A percentile compares a stretch with the other conserved stretches of the same genome.
Evolutionary conservation across 2,797 vertebrate species (phyloP).

Genomic region (Falco peregrinus): DNA sequence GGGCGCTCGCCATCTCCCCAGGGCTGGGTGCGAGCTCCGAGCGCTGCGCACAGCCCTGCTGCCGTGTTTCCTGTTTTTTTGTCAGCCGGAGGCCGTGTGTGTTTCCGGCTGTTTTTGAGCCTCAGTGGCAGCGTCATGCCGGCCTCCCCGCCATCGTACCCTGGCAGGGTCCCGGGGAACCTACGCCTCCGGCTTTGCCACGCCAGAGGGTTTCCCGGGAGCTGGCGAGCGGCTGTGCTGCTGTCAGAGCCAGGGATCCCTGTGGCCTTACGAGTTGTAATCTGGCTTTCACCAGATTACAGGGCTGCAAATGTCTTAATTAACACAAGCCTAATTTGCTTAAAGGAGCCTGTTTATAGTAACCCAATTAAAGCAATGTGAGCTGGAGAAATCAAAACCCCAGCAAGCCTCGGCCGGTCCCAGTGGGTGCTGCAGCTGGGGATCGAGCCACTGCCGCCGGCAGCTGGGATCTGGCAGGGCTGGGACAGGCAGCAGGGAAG

Average conservation of each 20-base stretch:
- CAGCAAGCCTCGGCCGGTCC: rapidly evolving
- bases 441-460: rapidly evolving
- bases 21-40: background rate
- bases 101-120: slow-evolving; percentile 53
- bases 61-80: slow-evolving; percentile 51
- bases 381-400: background rate
- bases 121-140: rapidly evolving
- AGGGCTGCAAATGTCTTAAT: slow-evolving; percentile 35
- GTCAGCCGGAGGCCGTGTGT: background rate
- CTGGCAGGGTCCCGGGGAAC: background rate
- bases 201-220: background rate
- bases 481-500: background rate
- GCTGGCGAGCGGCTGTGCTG: rapidly evolving
- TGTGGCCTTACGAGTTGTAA: background rate
- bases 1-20: background rate
- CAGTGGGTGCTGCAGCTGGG: background rate
- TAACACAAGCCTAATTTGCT: slow-evolving; percentile 54
- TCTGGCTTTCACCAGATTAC: slow-evolving; percentile 57
- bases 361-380: slow-evolving; percentile 52
- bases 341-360: slow-evolving; percentile 48
- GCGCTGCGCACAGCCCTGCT: background rate
- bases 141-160: background rate
- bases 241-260: background rate
- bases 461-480: background rate
- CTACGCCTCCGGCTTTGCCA: background rate